These are phyloP conservation scores for Apoderus coryli DNA, from an alignment of 2,888 invertebrate species.

Conservation along the genomic window DNA sequence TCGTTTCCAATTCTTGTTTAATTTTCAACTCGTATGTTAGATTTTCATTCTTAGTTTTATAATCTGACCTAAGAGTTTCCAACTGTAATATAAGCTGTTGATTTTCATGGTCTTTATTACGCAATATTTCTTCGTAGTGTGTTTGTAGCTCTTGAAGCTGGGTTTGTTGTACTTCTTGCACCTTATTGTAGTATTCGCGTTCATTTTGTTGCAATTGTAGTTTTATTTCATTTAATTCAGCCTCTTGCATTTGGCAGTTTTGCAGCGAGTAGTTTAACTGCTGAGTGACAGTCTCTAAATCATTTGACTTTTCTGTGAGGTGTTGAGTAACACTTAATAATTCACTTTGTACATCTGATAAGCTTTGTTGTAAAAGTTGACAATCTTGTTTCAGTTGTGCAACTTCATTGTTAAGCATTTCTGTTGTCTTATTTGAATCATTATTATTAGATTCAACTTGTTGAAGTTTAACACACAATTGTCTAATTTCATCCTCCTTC, in stretches of 20 bases:
- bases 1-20: constrained; percentile 34
- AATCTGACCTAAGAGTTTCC: constrained; percentile 15
- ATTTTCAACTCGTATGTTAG: constrained; percentile 5
- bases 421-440: constrained; percentile 21
- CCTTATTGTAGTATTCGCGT: constrained; percentile 14
- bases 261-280: constrained; percentile 16
- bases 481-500: constrained; percentile 15
- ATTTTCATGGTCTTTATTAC: constrained; percentile 24
- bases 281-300: constrained; percentile 15
- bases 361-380: constrained; percentile 13
- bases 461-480: background rate
- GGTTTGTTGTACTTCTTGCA: constrained; percentile 16
- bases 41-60: constrained; percentile 13
- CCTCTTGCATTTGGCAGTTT: constrained; percentile 15
- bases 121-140: constrained; percentile 23
- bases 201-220: constrained; percentile 14
- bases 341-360: constrained; percentile 16
- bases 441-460: background rate
- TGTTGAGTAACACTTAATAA: constrained; percentile 16
- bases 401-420: constrained; percentile 20
- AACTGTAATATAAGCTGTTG: constrained; percentile 23
- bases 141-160: constrained; percentile 18
- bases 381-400: constrained; percentile 16
- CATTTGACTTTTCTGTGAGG: constrained; percentile 14
- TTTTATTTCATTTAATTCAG: constrained; percentile 15